Percentiles rank a stretch among this genome's conserved stretches.
phyloP scores from a whole-genome alignment of 2,888 invertebrate genomes.

The Xestia sexstrigata region DNA sequence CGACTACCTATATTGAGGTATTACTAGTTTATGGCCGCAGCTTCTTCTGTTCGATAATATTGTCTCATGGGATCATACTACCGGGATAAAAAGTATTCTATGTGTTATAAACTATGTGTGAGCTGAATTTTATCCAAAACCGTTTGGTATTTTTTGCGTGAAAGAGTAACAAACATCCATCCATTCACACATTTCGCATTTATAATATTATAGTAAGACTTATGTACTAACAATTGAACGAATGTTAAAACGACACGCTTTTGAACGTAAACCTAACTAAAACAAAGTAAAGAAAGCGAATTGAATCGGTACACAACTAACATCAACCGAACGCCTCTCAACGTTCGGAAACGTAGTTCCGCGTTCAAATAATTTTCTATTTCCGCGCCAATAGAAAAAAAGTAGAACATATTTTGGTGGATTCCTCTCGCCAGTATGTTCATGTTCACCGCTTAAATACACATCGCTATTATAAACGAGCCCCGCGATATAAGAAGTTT shows the following conservation, averaged over 20 bases:
- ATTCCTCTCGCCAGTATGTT: conserved; percentile 40
- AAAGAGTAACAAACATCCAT: too few relatives aligned
- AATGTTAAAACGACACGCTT: conserved; percentile 8
- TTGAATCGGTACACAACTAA: conserved; percentile 43
- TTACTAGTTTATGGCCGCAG: too few relatives aligned
- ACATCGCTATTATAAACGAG: conserved; percentile 54
- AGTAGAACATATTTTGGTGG: conserved; percentile 57
- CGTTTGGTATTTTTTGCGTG: too few relatives aligned
- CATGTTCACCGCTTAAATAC: conserved; percentile 45
- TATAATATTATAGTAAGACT: too few relatives aligned
- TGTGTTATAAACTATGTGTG: too few relatives aligned
- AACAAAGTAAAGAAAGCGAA: conserved; percentile 41
- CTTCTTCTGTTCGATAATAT: too few relatives aligned
- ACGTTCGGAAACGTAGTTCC: conserved; percentile 63
- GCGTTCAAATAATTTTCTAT: conserved; percentile 68
- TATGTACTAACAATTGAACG: background rate
- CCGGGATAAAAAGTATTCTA: too few relatives aligned
- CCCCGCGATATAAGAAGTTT: conserved; percentile 43
- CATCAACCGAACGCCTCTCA: conserved; percentile 66
- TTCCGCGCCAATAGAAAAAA: conserved; percentile 65
- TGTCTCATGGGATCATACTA: too few relatives aligned
- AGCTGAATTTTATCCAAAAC: too few relatives aligned
- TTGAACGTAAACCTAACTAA: conserved; percentile 16
- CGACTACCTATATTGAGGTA: too few relatives aligned
- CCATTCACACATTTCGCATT: too few relatives aligned